These are phyloP conservation scores for Miltochrista miniata DNA, from an alignment of 2,888 invertebrate species.

Conservation along the genomic window DNA sequence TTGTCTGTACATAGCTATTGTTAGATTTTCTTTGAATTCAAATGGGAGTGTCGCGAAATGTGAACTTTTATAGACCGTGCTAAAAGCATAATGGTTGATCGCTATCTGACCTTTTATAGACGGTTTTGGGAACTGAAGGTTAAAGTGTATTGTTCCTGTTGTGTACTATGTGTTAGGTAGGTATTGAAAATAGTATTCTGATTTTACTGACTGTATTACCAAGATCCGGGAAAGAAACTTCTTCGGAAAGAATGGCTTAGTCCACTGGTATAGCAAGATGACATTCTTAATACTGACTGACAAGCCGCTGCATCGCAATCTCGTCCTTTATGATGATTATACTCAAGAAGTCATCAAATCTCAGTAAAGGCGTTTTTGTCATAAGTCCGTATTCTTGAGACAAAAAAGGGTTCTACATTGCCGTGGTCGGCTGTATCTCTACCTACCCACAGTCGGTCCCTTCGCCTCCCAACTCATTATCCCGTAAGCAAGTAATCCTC, in stretches of 20 bases:
- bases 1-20: background rate
- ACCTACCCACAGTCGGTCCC: constrained; percentile 5
- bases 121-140: background rate
- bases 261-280: no score
- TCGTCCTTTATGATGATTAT: no score
- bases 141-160: background rate
- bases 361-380: no score
- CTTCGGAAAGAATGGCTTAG: background rate
- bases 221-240: background rate
- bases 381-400: no score
- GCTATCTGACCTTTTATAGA: background rate
- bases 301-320: no score
- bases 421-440: constrained; percentile 4
- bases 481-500: constrained; percentile 28
- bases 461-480: constrained; percentile 18
- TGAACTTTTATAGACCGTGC: background rate
- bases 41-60: background rate
- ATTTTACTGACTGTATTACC: no score
- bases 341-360: no score
- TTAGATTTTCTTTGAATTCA: background rate
- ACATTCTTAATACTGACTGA: no score
- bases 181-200: no score
- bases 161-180: no score
- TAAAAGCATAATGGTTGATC: background rate
- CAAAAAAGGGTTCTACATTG: background rate